These are phyloP conservation scores for Bombus polaris DNA, from an alignment of 1,140 invertebrate genomes.

Conservation along the genomic window DNA sequence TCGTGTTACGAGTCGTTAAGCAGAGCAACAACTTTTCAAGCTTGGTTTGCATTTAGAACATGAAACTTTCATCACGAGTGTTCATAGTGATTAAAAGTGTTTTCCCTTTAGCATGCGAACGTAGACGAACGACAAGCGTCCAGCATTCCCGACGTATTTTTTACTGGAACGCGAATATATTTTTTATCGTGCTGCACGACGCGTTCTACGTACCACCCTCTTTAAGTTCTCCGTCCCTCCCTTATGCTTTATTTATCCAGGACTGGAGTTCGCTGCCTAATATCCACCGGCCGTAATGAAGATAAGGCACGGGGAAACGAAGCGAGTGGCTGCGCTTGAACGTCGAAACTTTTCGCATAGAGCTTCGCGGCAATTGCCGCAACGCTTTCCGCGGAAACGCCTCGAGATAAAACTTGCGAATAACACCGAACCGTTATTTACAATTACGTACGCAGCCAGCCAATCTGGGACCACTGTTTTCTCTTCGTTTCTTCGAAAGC, in stretches of 20 bases:
- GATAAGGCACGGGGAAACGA: constrained; percentile 43
- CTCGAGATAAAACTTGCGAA: constrained; percentile 39
- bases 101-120: too few species aligned
- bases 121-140: constrained; percentile 4
- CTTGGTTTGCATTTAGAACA: background rate
- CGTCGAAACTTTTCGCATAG: constrained; percentile 39
- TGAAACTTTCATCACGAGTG: constrained; percentile 6
- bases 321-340: constrained; percentile 29
- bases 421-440: constrained; percentile 22
- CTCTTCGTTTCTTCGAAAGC: background rate
- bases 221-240: background rate
- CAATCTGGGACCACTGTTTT: background rate
- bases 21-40: constrained; percentile 1
- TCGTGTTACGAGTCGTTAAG: constrained; percentile 5
- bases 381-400: constrained; percentile 7
- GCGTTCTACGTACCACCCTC: background rate
- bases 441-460: constrained; percentile 8
- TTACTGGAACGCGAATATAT: background rate
- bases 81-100: constrained; percentile 5
- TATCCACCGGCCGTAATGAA: constrained; percentile 36
- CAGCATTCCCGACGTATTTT: background rate
- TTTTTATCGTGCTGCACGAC: constrained; percentile 9
- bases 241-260: constrained; percentile 31
- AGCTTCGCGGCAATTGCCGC: constrained; percentile 27
- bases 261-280: constrained; percentile 28